Base-by-base conservation (phyloP, 2,797 vertebrate genomes). In the Clarias platycephalus region DNA sequence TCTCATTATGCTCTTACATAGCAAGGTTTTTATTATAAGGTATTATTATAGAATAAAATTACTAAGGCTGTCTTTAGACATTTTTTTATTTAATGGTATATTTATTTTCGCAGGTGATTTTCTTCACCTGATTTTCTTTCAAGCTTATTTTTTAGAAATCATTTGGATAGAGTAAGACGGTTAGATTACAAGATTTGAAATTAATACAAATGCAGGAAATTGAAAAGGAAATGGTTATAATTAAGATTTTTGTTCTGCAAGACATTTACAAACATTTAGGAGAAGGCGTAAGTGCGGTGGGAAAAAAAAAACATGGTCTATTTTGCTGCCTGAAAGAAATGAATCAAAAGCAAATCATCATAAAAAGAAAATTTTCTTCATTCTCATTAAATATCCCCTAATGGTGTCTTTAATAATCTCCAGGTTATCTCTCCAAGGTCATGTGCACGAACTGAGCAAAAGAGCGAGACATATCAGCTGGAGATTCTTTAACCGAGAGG, bases 321-420 rank as follows among this genome's bases (percentile, higher is more conserved):
- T 70, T 70, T 70, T 24, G 20, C 67, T 24, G 67, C 20, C 34
- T 24, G n/a, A 13, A 49, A 13, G 13, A 72, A 72, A 72, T 49
- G 12, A 49, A 72, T 26, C 28, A 40, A 49, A 72, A 16, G 40
- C 13, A 72, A 49, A 72, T 71, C 9, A 5, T 70, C 34, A 37
- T 68, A 37, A 68, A 24, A 40, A 40, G 22, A 71, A 2, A 49
- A 26, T 26, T 16, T 44, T 72, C 40, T 26, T 74, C 5, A 74
- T 53, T 74, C 44, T 53, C n/a, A 53, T 53, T 26, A 53, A 74
- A 18, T 55, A 55, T 74, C n/a, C 15, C n/a, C 7, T 55, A 74
- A 74, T 53, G 44, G n/a, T 53, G n/a, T 74, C 71, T 28, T 55
- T 28, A 49, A 74, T 74, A 74, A 49, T 74, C 44, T 18, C n/a